phyloP scores from a whole-genome alignment of 2,888 invertebrate genomes.

The Lasioglossum figueresi region DNA sequence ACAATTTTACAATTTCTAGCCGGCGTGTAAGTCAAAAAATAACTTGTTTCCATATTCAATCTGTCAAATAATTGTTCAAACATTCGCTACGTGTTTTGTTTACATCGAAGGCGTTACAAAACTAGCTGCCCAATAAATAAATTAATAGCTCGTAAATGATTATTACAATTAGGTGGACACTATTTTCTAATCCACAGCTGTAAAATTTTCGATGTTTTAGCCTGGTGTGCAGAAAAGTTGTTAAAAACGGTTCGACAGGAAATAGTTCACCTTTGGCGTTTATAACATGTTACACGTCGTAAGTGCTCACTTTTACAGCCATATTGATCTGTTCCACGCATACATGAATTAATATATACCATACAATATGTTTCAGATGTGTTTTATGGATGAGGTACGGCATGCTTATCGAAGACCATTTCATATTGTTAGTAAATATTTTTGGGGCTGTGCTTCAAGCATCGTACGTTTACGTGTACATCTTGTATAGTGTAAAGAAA shows the following conservation, averaged over 20 bases:
- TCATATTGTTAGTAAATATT: conserved; percentile 90
- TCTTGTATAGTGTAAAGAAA: conserved; percentile 90
- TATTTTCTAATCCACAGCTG: conserved; percentile 3
- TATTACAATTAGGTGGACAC: not conserved
- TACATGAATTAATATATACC: not conserved
- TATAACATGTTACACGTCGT: conserved; percentile 91
- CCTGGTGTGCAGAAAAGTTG: conserved; percentile 91
- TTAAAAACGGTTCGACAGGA: conserved; percentile 90
- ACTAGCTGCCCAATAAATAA: not conserved
- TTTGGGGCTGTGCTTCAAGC: conserved; percentile 90
- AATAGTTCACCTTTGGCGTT: conserved; percentile 92
- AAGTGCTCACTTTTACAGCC: conserved; percentile 80
- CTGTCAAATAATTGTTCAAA: not conserved
- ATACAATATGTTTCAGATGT: conserved; percentile 85
- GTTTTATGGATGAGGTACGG: conserved; percentile 93
- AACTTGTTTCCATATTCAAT: not conserved
- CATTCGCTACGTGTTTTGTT: conserved; percentile 11
- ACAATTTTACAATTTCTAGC: conserved; percentile 94
- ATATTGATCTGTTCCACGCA: not conserved
- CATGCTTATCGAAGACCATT: conserved; percentile 88
- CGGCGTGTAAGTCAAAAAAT: conserved; percentile 89
- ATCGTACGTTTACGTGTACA: conserved; percentile 89
- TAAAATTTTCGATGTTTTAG: conserved; percentile 84
- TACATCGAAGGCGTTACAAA: conserved; percentile 3
- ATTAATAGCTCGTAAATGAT: not conserved